Evolutionary conservation across 2,888 invertebrate genomes (phyloP).

Genomic region (Microplitis manilae): DNA sequence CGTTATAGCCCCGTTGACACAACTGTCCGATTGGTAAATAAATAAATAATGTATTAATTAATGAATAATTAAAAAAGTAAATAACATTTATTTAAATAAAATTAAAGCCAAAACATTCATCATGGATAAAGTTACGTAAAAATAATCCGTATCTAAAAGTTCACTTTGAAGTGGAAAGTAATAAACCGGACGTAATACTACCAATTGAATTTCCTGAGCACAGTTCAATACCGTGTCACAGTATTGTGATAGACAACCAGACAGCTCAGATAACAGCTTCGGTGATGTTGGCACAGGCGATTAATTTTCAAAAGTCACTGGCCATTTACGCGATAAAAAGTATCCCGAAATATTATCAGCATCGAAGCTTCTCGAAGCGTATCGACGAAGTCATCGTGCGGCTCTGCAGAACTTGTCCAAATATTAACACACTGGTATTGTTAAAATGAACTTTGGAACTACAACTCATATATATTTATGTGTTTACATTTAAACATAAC

Average conservation of each 20-base stretch:
- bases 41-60: constrained; percentile 67
- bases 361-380: constrained; percentile 80
- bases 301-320: constrained; percentile 72
- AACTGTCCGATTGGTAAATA: constrained; percentile 73
- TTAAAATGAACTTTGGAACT: constrained; percentile 48
- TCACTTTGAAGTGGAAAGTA: constrained; percentile 79
- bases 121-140: constrained; percentile 74
- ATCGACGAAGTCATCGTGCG: constrained; percentile 80
- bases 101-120: constrained; percentile 63
- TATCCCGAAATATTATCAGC: constrained; percentile 78
- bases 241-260: constrained; percentile 66
- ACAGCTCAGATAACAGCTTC: constrained; percentile 61
- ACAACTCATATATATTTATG: constrained; percentile 6
- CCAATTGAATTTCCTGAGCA: constrained; percentile 68
- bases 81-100: constrained; percentile 16
- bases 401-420: constrained; percentile 79
- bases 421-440: constrained; percentile 79
- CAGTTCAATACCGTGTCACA: constrained; percentile 65
- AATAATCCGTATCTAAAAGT: constrained; percentile 78
- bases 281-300: constrained; percentile 60
- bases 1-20: constrained; percentile 77
- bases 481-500: constrained; percentile 1
- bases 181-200: constrained; percentile 76
- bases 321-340: constrained; percentile 80
- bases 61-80: constrained; percentile 9